Base-by-base conservation (phyloP, 2,113 vertebrate species). In the Nesogale talazaci region DNA sequence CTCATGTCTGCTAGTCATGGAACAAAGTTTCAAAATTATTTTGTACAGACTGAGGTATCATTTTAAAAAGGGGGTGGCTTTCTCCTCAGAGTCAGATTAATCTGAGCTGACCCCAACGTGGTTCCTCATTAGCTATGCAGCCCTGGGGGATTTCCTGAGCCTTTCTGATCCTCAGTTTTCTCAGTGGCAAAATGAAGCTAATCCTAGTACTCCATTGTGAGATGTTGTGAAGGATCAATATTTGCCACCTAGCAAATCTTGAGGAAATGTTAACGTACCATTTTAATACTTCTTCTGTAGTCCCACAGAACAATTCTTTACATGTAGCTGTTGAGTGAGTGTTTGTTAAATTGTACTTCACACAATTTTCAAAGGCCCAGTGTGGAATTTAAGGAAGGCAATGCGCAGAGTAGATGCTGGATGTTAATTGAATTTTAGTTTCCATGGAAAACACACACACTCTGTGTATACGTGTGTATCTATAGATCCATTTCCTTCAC, bases 21-120 rank as follows among this genome's bases (percentile, higher is more conserved):
- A 94, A 95, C 95, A 96, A 94, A 95, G 94, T 96, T 97, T 97
- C 97, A 96, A 96, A 95, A 83, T 96, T 95, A 97, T 97, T 97
- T 97, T 97, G 97, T 96, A 95, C 96, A 95, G 96, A 94, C 76
- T 95, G 40, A 83, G 96, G 91, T 97, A 95, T 94, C 90, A 95
- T 94, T 96, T 76, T 96, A 94, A 90, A 96, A 94, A 94, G 65
- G 65, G 46, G 46, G 46, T 11, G 46, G 46, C 46, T 46, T 96
- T 95, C 42, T 95, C 40, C 90, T 38, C 82, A 59, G 67, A 88
- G 56, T 69, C 46, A n/a, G 25, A 38, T 57, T 57, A 17, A 65
- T 52, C 17, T 65, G 23, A 36, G 25, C 81, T 59, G 25, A 84
- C 38, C 14, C 16, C 22, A 34, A 3, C 20, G 83, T 56, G 82